These are phyloP conservation scores for Ectropis grisescens DNA, from an alignment of 1,140 invertebrate species.

Conservation along the genomic window DNA sequence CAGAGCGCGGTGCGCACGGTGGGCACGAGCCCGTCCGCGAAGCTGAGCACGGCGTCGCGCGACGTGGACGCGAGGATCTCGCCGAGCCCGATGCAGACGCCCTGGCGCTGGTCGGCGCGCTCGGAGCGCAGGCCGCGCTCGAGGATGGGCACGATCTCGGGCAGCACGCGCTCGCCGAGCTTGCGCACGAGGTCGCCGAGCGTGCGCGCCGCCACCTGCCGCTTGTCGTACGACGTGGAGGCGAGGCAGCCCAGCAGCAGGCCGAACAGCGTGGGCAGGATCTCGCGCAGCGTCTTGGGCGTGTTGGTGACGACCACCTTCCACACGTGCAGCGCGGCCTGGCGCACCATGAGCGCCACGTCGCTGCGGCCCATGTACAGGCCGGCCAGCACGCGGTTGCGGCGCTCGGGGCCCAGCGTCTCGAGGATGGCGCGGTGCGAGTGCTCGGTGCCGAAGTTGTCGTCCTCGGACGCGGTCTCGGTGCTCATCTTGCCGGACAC, in stretches of 20 bases:
- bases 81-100: constrained; percentile 97
- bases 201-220: constrained; percentile 95
- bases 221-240: constrained; percentile 95
- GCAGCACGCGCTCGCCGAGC: constrained; percentile 95
- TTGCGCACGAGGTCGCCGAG: constrained; percentile 98
- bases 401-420: constrained; percentile 87
- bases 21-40: constrained; percentile 97
- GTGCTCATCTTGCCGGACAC: constrained; percentile 99
- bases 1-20: constrained; percentile 94
- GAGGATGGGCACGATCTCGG: constrained; percentile 98
- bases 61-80: constrained; percentile 99
- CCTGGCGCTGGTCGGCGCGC: constrained; percentile 93
- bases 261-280: constrained; percentile 94
- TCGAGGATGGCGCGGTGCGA: constrained; percentile 93
- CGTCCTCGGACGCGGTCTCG: constrained; percentile 97
- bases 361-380: constrained; percentile 98
- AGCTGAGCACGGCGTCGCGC: constrained; percentile 93
- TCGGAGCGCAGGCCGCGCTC: constrained; percentile 94
- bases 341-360: constrained; percentile 95
- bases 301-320: constrained; percentile 98
- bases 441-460: constrained; percentile 98
- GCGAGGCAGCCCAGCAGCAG: constrained; percentile 93
- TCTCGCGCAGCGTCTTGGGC: constrained; percentile 95
- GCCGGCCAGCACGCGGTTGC: constrained; percentile 95
- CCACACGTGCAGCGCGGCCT: constrained; percentile 98